Conservation (phyloP, 2,113 vertebrate species). For the Cryptomyrus ogoouensis region DNA sequence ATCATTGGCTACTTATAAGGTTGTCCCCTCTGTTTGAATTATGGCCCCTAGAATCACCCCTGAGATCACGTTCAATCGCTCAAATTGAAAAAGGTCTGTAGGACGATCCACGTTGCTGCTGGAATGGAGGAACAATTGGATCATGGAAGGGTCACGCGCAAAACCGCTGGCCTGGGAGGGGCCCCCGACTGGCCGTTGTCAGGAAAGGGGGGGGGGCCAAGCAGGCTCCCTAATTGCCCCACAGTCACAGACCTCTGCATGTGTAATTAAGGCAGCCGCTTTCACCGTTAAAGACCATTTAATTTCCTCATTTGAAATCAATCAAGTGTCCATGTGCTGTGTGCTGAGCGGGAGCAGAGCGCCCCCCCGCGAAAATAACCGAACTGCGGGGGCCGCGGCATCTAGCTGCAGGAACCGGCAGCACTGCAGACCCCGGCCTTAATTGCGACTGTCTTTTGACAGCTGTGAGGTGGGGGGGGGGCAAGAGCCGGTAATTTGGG, state of each 20-base stretch:
- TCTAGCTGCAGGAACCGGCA: background rate
- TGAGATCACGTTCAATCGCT: background rate
- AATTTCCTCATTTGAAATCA: constrained; percentile 14
- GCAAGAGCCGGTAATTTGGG: background rate
- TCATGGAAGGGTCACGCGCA: background rate
- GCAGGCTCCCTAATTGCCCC: background rate
- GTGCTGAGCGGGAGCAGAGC: background rate
- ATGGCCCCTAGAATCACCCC: background rate
- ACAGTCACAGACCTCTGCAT: background rate
- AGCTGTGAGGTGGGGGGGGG: background rate
- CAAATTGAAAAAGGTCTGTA: background rate
- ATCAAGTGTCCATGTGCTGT: background rate
- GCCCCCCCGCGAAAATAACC: background rate
- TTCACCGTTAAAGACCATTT: constrained; percentile 2
- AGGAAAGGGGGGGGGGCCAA: background rate
- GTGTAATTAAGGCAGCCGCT: background rate
- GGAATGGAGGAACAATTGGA: background rate
- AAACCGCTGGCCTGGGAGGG: background rate
- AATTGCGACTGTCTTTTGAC: background rate
- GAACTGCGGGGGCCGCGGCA: background rate
- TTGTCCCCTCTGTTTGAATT: background rate
- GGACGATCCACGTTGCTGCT: background rate
- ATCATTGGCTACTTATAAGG: background rate
- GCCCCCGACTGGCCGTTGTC: background rate
- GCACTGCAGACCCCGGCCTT: background rate